A percentile compares a stretch with the other conserved stretches of the same genome.
phyloP scores from a whole-genome alignment of 2,888 invertebrate genomes.

The Drosophila nigricruria region DNA sequence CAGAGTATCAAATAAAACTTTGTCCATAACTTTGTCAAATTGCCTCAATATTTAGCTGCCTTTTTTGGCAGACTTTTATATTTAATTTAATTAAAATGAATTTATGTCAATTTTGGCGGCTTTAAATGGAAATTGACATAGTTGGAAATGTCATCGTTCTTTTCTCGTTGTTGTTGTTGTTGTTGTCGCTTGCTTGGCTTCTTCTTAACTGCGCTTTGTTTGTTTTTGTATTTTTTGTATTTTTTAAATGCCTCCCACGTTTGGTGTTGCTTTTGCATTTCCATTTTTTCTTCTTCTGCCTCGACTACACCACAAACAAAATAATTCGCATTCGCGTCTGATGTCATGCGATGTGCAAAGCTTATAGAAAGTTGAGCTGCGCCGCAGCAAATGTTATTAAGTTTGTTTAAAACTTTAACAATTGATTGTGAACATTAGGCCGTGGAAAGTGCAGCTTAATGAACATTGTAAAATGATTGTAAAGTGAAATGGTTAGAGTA shows the following conservation, averaged over 20 bases:
- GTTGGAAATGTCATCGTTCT: slow-evolving; percentile 42
- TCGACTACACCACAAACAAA: slow-evolving; percentile 21
- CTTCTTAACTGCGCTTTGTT: slow-evolving; percentile 28
- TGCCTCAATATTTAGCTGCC: not conserved
- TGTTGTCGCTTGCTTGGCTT: slow-evolving; percentile 53
- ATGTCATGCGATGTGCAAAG: slow-evolving; percentile 56
- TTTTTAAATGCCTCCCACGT: slow-evolving; percentile 61
- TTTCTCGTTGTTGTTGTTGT: slow-evolving; percentile 14
- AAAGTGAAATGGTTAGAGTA: not conserved
- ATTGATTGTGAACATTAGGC: slow-evolving; percentile 9
- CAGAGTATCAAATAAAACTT: not conserved
- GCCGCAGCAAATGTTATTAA: slow-evolving; percentile 27
- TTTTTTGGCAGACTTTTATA: slow-evolving; percentile 24
- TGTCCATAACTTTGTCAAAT: not conserved
- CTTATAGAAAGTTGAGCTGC: slow-evolving; percentile 36
- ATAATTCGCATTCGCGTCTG: slow-evolving; percentile 59
- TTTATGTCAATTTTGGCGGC: slow-evolving; percentile 56
- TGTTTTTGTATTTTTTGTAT: slow-evolving; percentile 18
- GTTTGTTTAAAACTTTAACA: slow-evolving; percentile 14
- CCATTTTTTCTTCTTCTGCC: slow-evolving; percentile 7
- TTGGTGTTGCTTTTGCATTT: slow-evolving; percentile 43
- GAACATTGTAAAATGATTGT: not conserved
- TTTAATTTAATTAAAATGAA: slow-evolving; percentile 73
- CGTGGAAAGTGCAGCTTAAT: slow-evolving; percentile 14
- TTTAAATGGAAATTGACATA: slow-evolving; percentile 72